A percentile compares a stretch with the other conserved stretches of the same genome.
Evolutionary conservation across 2,797 vertebrate species (phyloP).

Genomic region (Bradypus variegatus): DNA sequence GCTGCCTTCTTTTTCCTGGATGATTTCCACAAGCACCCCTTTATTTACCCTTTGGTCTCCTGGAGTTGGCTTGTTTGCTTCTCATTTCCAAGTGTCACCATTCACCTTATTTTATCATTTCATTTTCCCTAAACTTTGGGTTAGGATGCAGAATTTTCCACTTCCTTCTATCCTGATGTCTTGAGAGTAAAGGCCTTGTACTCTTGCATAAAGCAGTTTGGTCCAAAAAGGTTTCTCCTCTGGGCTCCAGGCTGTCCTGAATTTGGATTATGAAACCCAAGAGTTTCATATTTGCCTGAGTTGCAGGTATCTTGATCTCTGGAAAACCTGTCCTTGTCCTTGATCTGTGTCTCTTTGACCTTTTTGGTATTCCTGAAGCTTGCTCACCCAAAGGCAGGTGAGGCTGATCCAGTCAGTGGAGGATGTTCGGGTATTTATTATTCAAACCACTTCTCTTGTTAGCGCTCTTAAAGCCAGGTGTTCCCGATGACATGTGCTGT

Average conservation of each 20-base stretch:
- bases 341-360: background rate
- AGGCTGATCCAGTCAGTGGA: background rate
- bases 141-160: background rate
- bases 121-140: background rate
- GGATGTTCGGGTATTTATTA: background rate
- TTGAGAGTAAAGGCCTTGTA: background rate
- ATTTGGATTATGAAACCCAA: conserved; percentile 13
- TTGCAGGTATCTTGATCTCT: background rate
- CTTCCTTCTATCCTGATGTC: background rate
- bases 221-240: background rate
- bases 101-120: background rate
- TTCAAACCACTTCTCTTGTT: background rate
- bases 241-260: background rate
- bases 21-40: too few relatives aligned
- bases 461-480: background rate
- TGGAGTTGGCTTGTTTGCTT: background rate
- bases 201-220: background rate
- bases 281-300: background rate
- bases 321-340: background rate
- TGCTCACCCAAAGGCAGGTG: background rate
- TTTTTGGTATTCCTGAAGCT: background rate
- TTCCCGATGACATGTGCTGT: background rate
- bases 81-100: background rate
- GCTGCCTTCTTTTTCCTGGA: background rate
- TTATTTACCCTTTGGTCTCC: background rate